A percentile compares a stretch with the other conserved stretches of the same genome.
These are phyloP conservation scores for Beris morrisii DNA, from an alignment of 2,888 invertebrate species.

Conservation along the genomic window DNA sequence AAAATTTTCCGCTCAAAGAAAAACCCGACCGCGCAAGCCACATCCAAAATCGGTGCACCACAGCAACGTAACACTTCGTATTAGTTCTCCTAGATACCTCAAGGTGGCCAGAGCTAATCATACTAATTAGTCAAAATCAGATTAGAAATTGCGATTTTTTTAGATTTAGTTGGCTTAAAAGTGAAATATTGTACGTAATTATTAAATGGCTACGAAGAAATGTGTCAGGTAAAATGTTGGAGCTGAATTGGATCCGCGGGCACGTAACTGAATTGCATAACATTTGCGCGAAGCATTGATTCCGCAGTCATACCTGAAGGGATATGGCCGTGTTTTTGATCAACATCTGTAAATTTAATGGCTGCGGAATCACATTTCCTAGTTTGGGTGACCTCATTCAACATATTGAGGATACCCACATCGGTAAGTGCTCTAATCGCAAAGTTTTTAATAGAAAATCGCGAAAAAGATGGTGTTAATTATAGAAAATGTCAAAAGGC, in stretches of 20 bases:
- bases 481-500: slow-evolving; percentile 27
- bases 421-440: slow-evolving; percentile 63
- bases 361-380: slow-evolving; percentile 82
- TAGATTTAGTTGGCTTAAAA: slow-evolving; percentile 24
- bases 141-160: slow-evolving; percentile 28
- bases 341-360: slow-evolving; percentile 86
- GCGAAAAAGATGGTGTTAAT: background rate
- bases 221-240: slow-evolving; percentile 24
- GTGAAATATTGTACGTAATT: slow-evolving; percentile 4
- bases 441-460: slow-evolving; percentile 25
- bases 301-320: slow-evolving; percentile 26
- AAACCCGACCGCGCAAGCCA: too few relatives aligned
- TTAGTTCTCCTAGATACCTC: too few relatives aligned
- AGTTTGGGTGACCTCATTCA: slow-evolving; percentile 79
- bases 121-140: slow-evolving; percentile 24
- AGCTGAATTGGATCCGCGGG: slow-evolving; percentile 17
- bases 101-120: too few relatives aligned
- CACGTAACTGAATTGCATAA: slow-evolving; percentile 41
- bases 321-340: slow-evolving; percentile 87
- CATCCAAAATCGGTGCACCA: too few relatives aligned
- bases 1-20: too few relatives aligned
- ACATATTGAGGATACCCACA: slow-evolving; percentile 86
- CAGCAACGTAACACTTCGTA: too few relatives aligned
- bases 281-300: slow-evolving; percentile 42
- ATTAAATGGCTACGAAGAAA: slow-evolving; percentile 25